A percentile compares a stretch with the other conserved stretches of the same genome.
phyloP scores from a whole-genome alignment of 1,140 invertebrate species.

The Cydia splendana region DNA sequence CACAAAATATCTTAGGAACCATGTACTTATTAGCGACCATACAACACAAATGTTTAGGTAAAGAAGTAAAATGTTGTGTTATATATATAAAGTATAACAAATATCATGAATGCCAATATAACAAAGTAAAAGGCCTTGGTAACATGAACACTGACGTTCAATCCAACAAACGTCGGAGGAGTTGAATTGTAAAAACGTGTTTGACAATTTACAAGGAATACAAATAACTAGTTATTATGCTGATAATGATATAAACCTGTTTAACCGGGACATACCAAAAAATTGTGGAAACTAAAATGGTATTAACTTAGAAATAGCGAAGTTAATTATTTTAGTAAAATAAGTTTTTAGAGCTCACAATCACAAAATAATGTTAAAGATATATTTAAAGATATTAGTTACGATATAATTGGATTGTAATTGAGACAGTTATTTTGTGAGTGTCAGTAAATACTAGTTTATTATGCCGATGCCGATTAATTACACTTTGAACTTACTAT shows the following conservation, averaged over 20 bases:
- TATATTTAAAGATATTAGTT: neutral
- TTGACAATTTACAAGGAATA: neutral
- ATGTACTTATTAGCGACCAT: conserved; percentile 32
- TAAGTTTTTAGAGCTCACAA: conserved; percentile 1
- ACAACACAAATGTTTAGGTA: conserved; percentile 7
- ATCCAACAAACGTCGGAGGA: neutral
- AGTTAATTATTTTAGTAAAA: conserved; percentile 68
- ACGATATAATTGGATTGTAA: conserved; percentile 4
- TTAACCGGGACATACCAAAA: conserved; percentile 18
- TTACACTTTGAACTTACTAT: conserved; percentile 62
- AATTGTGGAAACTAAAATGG: conserved; percentile 61
- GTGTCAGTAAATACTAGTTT: conserved; percentile 18
- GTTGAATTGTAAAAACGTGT: neutral
- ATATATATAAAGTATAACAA: neutral
- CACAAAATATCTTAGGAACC: conserved; percentile 32
- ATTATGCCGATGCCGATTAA: conserved; percentile 29
- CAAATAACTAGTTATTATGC: neutral
- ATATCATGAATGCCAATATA: neutral
- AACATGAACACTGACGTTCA: neutral
- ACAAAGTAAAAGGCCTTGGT: neutral
- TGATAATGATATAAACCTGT: neutral
- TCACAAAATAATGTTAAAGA: conserved; percentile 12
- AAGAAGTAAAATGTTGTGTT: neutral
- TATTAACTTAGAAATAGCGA: conserved; percentile 62
- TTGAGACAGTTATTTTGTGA: conserved; percentile 25